phyloP scores from a whole-genome alignment of 2,888 invertebrate genomes.

The Lepidonotus clava region DNA sequence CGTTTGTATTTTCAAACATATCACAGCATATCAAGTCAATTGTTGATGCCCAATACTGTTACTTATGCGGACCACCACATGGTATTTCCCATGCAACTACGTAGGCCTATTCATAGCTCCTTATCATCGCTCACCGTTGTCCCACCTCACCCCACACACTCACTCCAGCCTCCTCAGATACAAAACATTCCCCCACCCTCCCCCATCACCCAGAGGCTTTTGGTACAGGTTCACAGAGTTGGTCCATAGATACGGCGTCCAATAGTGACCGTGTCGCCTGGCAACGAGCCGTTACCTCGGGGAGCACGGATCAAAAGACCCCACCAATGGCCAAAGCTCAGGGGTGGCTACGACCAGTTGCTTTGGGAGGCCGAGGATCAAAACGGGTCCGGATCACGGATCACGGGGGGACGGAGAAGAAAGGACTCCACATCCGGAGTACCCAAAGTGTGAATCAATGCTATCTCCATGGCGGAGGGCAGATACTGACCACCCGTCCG shows the following conservation, averaged over 20 bases:
- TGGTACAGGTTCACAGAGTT: background rate
- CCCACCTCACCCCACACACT: too few species aligned
- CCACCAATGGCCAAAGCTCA: background rate
- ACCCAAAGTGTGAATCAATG: background rate
- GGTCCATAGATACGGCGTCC: slow-evolving; percentile 1
- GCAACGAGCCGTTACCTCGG: background rate
- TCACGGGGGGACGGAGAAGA: background rate
- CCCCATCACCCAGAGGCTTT: background rate
- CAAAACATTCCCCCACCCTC: too few species aligned
- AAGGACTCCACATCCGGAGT: background rate
- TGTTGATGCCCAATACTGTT: too few species aligned
- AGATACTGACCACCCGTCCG: background rate
- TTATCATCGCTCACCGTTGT: too few species aligned
- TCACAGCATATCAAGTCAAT: too few species aligned
- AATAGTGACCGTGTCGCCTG: slow-evolving; percentile 9
- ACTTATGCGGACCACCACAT: too few species aligned
- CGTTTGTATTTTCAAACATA: too few species aligned
- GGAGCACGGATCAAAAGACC: background rate
- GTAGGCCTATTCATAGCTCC: too few species aligned
- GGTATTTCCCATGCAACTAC: too few species aligned
- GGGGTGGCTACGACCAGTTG: too few species aligned
- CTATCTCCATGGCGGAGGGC: background rate
- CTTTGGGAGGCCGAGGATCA: background rate
- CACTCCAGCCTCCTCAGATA: too few species aligned
- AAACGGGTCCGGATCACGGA: background rate